Conservation (phyloP, 2,888 invertebrate species). For the Anoplius nigerrimus region DNA sequence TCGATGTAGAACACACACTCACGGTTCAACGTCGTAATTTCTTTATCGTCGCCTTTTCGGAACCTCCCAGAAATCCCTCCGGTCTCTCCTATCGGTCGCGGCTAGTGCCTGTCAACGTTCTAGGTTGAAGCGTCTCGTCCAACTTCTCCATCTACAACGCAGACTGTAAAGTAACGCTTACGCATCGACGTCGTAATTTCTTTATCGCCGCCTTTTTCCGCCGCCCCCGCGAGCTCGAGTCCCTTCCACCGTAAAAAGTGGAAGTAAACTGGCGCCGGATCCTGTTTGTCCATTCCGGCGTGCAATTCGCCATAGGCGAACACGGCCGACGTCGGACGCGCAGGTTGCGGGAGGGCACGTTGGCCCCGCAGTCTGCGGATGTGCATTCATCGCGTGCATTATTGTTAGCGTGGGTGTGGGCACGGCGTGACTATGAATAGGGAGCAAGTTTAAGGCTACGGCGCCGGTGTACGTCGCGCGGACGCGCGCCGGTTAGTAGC, state of each 20-base stretch:
- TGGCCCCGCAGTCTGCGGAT: conserved; percentile 38
- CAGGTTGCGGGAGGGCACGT: conserved; percentile 14
- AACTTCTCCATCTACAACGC: too few species aligned
- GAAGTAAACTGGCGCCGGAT: background rate
- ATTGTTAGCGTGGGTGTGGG: conserved; percentile 49
- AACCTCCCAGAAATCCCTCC: too few species aligned
- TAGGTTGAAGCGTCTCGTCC: too few species aligned
- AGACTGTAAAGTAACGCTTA: too few species aligned
- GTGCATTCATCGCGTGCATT: conserved; percentile 57
- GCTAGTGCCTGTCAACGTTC: too few species aligned
- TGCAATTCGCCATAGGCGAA: background rate
- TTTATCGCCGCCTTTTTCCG: too few species aligned
- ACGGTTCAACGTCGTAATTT: too few species aligned
- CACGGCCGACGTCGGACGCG: background rate
- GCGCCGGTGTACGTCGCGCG: conserved; percentile 22
- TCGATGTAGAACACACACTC: too few species aligned
- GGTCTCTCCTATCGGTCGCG: too few species aligned
- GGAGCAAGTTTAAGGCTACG: conserved; percentile 63
- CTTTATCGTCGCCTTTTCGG: too few species aligned
- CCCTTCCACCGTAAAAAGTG: background rate
- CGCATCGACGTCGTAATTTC: too few species aligned
- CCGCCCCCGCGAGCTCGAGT: background rate
- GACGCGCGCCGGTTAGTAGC: conserved; percentile 7
- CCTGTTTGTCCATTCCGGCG: too few species aligned
- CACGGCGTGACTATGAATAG: conserved; percentile 61